phyloP scores from a whole-genome alignment of 2,113 vertebrate species.

The Etheostoma spectabile region DNA sequence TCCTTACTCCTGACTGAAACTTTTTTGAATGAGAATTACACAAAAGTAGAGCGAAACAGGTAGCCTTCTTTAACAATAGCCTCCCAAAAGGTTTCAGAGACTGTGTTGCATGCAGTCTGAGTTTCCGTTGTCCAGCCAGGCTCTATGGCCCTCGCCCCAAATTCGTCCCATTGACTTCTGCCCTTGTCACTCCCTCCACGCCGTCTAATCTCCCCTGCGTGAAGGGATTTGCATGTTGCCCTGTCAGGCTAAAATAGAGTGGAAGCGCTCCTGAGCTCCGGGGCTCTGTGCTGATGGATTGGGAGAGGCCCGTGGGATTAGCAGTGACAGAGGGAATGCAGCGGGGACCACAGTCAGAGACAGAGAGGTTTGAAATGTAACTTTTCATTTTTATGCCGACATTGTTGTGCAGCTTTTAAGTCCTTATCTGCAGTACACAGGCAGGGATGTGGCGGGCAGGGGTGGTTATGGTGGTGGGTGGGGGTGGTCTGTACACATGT shows the following conservation, averaged over 20 bases:
- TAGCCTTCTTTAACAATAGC: neutral
- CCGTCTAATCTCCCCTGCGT: conserved; percentile 46
- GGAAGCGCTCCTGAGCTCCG: conserved; percentile 39
- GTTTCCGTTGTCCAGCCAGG: neutral
- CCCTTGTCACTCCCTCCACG: conserved; percentile 36
- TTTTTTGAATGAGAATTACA: neutral
- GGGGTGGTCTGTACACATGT: conserved; percentile 48
- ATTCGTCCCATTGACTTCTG: conserved; percentile 49
- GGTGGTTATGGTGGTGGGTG: conserved; percentile 38
- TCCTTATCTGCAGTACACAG: conserved; percentile 70
- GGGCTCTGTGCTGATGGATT: conserved; percentile 56
- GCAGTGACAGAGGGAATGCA: conserved; percentile 65
- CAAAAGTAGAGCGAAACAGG: neutral
- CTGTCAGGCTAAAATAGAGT: conserved; percentile 63
- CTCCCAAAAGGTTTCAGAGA: neutral
- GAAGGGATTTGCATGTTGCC: conserved; percentile 58
- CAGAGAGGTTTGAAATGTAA: conserved; percentile 59
- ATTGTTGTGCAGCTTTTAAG: conserved; percentile 60
- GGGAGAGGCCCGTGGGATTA: conserved; percentile 62
- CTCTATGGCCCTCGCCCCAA: conserved; percentile 1
- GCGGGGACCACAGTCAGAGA: conserved; percentile 53
- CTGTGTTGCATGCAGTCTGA: neutral
- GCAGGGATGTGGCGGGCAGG: conserved; percentile 45
- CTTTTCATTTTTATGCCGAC: conserved; percentile 57
- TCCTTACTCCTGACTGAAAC: neutral